Evolutionary conservation across 2,888 invertebrate genomes (phyloP), one percentile per base, ranked within the genome.

Genomic region (Meandrusa payeni): DNA sequence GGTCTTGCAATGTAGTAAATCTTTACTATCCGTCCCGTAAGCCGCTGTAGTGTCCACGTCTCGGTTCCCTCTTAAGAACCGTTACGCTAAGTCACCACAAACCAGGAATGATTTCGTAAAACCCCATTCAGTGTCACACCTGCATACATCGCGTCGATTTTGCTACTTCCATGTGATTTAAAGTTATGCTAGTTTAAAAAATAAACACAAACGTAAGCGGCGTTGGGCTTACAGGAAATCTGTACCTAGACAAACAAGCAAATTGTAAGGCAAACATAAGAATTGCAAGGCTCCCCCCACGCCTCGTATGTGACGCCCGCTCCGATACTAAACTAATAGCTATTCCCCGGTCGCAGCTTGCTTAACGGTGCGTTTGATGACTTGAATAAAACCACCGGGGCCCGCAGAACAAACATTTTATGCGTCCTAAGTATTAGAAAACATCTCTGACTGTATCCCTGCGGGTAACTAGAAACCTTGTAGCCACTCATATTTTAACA

Each of bases 221-320:
- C 65, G 56, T 59, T 56, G 57, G 54, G 54, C 60, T 68, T 71
- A 64, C 70, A 66, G 67, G 72, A 69, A 76, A 83, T 72, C 73
- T 60, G 69, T 73, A 81, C 78, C 85, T 81, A 74, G 69, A 55
- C 70, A 82, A 83, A 83, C 69, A 76, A 59, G 75, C 70, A 81
- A 78, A 85, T 86, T 81, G 82, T 75, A 67, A 69, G 65, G 63
- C 72, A 86, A 86, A 86, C 75, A 86, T 70, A 68, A 69, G 70
- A 69, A 69, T 62, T 59, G 65, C 65, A 53, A 59, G 52, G 63
- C 74, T 74, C 68, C 62, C 65, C 51, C 55, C 28, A 2, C 39
- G 61, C 69, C 73, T 75, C 70, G 76, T 70, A 62, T 69, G 69
- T 67, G 59, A 57, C 63, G 55, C 61, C 64, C 65, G 52, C 55